phyloP scores from a whole-genome alignment of 2,113 vertebrate species.

The Rhodinocichla rosea region DNA sequence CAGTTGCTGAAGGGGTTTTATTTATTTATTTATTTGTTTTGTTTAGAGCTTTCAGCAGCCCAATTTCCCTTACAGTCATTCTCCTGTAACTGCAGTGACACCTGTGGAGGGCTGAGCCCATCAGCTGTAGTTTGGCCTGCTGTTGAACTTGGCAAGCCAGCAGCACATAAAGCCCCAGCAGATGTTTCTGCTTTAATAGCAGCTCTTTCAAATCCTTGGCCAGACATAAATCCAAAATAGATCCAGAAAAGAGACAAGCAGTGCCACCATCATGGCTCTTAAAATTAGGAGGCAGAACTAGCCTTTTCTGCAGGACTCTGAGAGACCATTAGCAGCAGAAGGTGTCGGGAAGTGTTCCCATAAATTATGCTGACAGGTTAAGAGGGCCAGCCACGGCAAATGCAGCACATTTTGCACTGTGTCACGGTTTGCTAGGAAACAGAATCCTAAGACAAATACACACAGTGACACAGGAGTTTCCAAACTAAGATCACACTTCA shows the following conservation, averaged over 20 bases:
- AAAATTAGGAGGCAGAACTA: slow-evolving; percentile 43
- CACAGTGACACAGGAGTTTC: not conserved
- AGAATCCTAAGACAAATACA: not conserved
- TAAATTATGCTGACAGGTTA: not conserved
- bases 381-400: not conserved
- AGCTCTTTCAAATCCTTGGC: slow-evolving; percentile 24
- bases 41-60: not conserved
- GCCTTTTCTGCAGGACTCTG: not conserved
- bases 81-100: slow-evolving; percentile 28
- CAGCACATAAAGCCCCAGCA: not conserved
- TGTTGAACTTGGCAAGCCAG: slow-evolving; percentile 6
- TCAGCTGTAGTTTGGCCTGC: slow-evolving; percentile 20
- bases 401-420: not conserved
- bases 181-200: slow-evolving; percentile 33
- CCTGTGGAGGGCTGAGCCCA: not conserved
- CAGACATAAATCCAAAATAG: slow-evolving; percentile 17
- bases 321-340: not conserved
- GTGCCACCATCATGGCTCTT: slow-evolving; percentile 26
- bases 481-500: not conserved
- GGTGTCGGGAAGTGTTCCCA: not conserved
- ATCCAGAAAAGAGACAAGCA: not conserved
- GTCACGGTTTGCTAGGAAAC: not conserved
- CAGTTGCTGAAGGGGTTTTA: not conserved
- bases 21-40: not conserved
- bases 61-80: not conserved